Conservation (phyloP, 2,113 vertebrate genomes). For the Oryzias melastigma region DNA sequence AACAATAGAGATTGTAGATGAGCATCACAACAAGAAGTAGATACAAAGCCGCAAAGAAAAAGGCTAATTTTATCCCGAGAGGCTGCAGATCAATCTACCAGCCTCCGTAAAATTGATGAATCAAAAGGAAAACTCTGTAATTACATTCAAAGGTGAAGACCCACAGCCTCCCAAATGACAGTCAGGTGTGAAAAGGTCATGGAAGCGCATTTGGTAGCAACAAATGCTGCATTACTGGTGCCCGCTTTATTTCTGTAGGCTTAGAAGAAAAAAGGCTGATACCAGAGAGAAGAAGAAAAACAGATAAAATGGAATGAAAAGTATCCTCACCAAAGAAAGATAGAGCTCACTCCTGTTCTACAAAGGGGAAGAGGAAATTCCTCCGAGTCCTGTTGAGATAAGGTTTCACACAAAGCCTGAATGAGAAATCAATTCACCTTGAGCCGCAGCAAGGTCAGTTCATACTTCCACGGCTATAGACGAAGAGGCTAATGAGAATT, state of each 20-base stretch:
- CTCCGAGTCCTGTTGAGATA: constrained; percentile 67
- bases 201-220: constrained; percentile 52
- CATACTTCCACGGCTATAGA: constrained; percentile 32
- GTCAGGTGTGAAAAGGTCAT: constrained; percentile 54
- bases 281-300: constrained; percentile 14
- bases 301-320: constrained; percentile 58
- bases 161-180: constrained; percentile 44
- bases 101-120: constrained; percentile 10
- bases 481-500: constrained; percentile 16
- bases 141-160: constrained; percentile 18
- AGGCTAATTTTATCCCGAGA: not conserved
- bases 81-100: not conserved
- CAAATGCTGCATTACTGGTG: constrained; percentile 70
- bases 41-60: not conserved
- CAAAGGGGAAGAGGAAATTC: constrained; percentile 50
- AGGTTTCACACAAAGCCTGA: constrained; percentile 68
- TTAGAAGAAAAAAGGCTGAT: constrained; percentile 28
- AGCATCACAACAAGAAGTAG: not conserved
- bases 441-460: constrained; percentile 74
- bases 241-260: constrained; percentile 58
- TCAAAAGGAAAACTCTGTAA: constrained; percentile 24
- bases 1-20: no score
- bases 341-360: constrained; percentile 57
- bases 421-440: constrained; percentile 78
- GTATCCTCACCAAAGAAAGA: constrained; percentile 62